Evolutionary conservation across 2,113 vertebrate genomes (phyloP).

Genomic region (Mugil cephalus): DNA sequence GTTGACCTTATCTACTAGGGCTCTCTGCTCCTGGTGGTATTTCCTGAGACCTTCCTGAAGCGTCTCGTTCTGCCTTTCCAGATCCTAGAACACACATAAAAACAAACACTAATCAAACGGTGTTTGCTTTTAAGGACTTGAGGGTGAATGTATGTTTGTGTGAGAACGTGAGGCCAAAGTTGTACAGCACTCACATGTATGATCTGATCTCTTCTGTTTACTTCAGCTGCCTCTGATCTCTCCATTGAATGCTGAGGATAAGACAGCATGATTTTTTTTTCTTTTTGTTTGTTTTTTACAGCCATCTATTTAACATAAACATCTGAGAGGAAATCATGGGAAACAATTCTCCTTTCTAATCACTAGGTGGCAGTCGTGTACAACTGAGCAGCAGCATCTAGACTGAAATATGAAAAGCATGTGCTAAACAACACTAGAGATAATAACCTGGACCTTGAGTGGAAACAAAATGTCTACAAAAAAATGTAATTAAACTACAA

Average conservation of each 20-base stretch:
- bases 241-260: conserved; percentile 78
- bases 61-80: conserved; percentile 92
- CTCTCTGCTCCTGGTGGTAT: conserved; percentile 90
- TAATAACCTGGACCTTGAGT: no score
- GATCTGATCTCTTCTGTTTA: conserved; percentile 74
- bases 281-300: no score
- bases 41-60: conserved; percentile 89
- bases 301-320: background rate
- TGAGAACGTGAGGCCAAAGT: background rate
- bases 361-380: conserved; percentile 79
- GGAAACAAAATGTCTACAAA: background rate
- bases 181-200: conserved; percentile 74
- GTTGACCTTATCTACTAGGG: conserved; percentile 89
- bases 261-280: conserved; percentile 8
- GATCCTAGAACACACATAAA: conserved; percentile 78
- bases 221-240: conserved; percentile 64
- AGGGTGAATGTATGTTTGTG: background rate
- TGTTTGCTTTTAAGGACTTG: no score
- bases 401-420: background rate
- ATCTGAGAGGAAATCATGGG: background rate
- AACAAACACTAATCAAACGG: background rate
- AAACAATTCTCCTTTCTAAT: background rate
- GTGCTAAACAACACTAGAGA: background rate
- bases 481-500: no score
- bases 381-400: background rate